phyloP scores from a whole-genome alignment of 1,140 invertebrate genomes.

The Parapsyche elsis region DNA sequence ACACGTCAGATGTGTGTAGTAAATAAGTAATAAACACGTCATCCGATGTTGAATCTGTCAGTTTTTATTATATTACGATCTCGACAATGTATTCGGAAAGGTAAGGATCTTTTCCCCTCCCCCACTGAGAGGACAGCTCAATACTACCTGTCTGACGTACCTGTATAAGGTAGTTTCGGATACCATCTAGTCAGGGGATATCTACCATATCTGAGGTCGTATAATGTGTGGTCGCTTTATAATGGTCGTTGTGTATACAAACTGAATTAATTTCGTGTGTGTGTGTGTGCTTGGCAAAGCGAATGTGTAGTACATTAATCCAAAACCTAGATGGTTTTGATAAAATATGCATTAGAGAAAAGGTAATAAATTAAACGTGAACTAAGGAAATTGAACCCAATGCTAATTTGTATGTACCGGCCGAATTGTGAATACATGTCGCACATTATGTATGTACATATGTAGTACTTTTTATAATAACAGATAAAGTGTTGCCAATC shows the following conservation, averaged over 20 bases:
- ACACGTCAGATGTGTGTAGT: no score
- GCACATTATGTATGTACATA: no score
- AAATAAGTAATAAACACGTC: slow-evolving; percentile 10
- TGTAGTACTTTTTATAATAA: no score
- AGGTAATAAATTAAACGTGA: no score
- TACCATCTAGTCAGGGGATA: background rate
- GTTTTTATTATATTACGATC: background rate
- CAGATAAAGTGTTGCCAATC: no score
- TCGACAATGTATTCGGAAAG: background rate
- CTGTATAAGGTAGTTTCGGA: background rate
- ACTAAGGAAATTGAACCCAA: no score
- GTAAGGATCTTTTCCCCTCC: background rate
- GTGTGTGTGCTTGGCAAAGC: background rate
- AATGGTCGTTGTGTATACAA: slow-evolving; percentile 1
- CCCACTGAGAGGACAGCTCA: slow-evolving; percentile 10
- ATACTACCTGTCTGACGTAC: background rate
- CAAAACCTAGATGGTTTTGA: no score
- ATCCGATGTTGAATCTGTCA: slow-evolving; percentile 4
- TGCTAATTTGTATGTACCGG: no score
- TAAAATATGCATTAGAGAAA: no score
- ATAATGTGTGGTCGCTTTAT: slow-evolving; percentile 24
- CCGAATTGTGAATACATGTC: no score
- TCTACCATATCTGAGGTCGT: background rate
- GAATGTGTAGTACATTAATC: no score
- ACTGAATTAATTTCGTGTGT: slow-evolving; percentile 16